Evolutionary conservation across 2,797 vertebrate genomes (phyloP), one percentile per base, ranked within the genome.

Genomic region (Typhlichthys subterraneus): DNA sequence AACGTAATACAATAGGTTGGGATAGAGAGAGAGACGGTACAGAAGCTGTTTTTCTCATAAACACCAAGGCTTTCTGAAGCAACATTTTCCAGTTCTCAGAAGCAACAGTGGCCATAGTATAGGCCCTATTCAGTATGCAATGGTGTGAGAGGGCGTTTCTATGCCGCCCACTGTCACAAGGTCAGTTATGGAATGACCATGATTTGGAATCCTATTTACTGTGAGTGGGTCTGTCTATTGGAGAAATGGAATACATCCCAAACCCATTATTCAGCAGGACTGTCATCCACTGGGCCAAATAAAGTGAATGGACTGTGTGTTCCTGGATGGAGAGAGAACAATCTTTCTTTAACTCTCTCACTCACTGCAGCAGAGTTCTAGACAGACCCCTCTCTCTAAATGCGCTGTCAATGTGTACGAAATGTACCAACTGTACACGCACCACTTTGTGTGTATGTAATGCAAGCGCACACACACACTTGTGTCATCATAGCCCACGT

Each of bases 61-160:
- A 77, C 49, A 42, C 74, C 51, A 4, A 70, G 70, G 19, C 61
- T 61, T 75, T 84, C 68, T 76, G 61, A 69, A 63, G 76, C 71
- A 69, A 71, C 77, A 80, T 82, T 82, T 82, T 73, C 79, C 76
- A 75, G 77, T 82, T 77, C 77, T 59, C 12, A 4, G 14, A 53
- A 69, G 79, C 77, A 80, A 75, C 70, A 61, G 77, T 42, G 75
- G 8, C 65, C 82, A 88, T 87, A 91, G 85, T 92, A 75, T 75
- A 60, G 65, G 59, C 63, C 73, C 83, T 75, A 82, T 84, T 76
- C 81, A 72, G 67, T 53, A 79, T 88, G 88, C 82, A 84, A 46
- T 65, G 58, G 56, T 29, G 53, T 79, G 69, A 73, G 76, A 65
- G 54, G 70, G 61, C 5, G 72, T 72, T 85, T 89, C 82, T 89